A percentile compares a stretch with the other conserved stretches of the same genome.
Evolutionary conservation across 1,140 invertebrate genomes (phyloP).

Genomic region (Mesaphorura yosii): DNA sequence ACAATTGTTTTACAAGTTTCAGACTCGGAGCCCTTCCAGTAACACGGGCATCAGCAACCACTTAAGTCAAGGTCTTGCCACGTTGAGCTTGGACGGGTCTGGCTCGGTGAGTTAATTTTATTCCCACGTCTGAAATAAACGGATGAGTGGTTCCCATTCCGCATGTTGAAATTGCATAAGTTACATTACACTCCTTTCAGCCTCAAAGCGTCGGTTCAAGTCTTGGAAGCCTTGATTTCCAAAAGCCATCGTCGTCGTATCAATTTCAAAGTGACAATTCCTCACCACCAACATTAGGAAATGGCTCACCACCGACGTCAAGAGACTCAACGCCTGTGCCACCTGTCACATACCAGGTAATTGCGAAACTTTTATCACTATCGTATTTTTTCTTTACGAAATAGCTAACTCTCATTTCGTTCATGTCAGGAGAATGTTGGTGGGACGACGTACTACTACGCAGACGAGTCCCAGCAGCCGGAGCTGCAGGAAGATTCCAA

Average conservation of each 20-base stretch:
- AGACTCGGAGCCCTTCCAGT: conserved; percentile 2
- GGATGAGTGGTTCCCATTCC: not conserved
- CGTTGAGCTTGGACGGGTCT: conserved; percentile 42
- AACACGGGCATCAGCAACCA: conserved; percentile 36
- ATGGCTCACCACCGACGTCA: conserved; percentile 16
- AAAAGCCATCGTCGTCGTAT: not conserved
- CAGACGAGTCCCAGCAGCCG: conserved; percentile 37
- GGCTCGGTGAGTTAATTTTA: conserved; percentile 19
- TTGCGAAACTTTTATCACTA: not conserved
- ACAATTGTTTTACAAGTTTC: conserved; percentile 2
- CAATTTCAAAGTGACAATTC: not conserved
- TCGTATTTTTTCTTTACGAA: conserved; percentile 1
- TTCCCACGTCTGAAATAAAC: not conserved
- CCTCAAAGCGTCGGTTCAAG: not conserved
- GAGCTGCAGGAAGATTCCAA: conserved; percentile 19
- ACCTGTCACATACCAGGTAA: conserved; percentile 22
- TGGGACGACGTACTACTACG: conserved; percentile 86
- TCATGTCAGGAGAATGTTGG: conserved; percentile 71
- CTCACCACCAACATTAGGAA: not conserved
- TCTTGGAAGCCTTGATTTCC: not conserved
- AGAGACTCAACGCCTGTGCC: conserved; percentile 23
- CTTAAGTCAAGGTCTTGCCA: conserved; percentile 44
- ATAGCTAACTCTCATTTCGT: conserved; percentile 15
- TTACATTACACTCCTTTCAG: too few relatives aligned
- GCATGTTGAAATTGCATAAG: not conserved